Evolutionary conservation across 2,888 invertebrate genomes (phyloP).

Genomic region (Acrobasis consociella): DNA sequence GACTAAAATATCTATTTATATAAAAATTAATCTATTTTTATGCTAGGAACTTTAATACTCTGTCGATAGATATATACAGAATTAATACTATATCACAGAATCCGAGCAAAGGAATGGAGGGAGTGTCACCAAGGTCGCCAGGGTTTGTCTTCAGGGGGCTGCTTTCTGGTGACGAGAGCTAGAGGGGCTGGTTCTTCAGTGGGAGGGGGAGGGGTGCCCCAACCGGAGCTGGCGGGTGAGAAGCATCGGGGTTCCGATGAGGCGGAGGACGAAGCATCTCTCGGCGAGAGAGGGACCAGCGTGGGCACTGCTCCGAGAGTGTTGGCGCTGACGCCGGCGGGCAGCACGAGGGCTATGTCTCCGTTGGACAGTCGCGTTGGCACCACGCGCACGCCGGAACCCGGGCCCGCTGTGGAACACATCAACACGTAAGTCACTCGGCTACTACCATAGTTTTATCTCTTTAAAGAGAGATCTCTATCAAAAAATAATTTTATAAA

Average conservation of each 20-base stretch:
- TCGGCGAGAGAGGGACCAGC: slow-evolving; percentile 88
- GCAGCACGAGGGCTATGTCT: slow-evolving; percentile 90
- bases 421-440: not conserved
- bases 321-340: slow-evolving; percentile 83
- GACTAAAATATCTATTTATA: slow-evolving; percentile 18
- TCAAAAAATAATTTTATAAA: too few relatives aligned
- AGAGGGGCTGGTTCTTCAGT: slow-evolving; percentile 82
- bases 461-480: too few relatives aligned
- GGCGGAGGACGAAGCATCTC: slow-evolving; percentile 88
- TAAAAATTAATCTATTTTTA: slow-evolving; percentile 25
- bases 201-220: slow-evolving; percentile 69
- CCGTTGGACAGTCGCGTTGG: slow-evolving; percentile 92
- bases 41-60: slow-evolving; percentile 60
- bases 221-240: slow-evolving; percentile 82
- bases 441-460: too few relatives aligned
- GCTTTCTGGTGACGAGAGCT: slow-evolving; percentile 87
- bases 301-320: slow-evolving; percentile 84
- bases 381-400: slow-evolving; percentile 88
- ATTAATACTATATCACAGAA: slow-evolving; percentile 49
- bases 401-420: slow-evolving; percentile 82
- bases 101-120: slow-evolving; percentile 45
- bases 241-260: slow-evolving; percentile 84
- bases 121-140: slow-evolving; percentile 90
- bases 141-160: slow-evolving; percentile 86
- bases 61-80: slow-evolving; percentile 35